Percentiles rank a stretch among this genome's conserved stretches.
Evolutionary conservation across 2,113 vertebrate species (phyloP).

Genomic region (Acanthochromis polyacanthus): DNA sequence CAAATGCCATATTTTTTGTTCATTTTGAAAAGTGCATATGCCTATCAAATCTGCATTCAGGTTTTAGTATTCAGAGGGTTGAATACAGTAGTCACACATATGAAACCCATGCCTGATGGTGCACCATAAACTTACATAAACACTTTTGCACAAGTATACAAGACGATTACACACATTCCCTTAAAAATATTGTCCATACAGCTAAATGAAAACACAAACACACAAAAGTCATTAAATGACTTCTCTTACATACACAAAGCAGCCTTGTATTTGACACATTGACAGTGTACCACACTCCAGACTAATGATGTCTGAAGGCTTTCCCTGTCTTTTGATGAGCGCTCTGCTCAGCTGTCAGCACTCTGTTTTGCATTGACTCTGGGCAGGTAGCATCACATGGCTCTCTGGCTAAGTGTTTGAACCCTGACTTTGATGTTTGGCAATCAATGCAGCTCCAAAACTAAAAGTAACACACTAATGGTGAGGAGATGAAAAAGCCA

Average conservation of each 20-base stretch:
- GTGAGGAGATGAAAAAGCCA: constrained; percentile 65
- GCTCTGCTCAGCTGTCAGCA: constrained; percentile 39
- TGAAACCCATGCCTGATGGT: no score
- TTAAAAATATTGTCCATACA: no score
- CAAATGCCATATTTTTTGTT: no score
- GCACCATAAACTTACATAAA: no score
- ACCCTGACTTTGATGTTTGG: constrained; percentile 71
- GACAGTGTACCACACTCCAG: constrained; percentile 30
- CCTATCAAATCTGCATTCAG: no score
- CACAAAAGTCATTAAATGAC: constrained; percentile 74
- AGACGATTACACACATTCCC: no score
- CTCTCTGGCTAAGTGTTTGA: constrained; percentile 58
- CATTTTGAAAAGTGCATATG: no score
- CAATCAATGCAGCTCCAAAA: constrained; percentile 63
- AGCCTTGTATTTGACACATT: constrained; percentile 10
- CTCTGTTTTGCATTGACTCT: constrained; percentile 61
- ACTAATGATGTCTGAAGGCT: constrained; percentile 74
- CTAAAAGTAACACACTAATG: constrained; percentile 71
- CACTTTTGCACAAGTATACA: no score
- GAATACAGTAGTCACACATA: no score
- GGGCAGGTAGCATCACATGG: constrained; percentile 70
- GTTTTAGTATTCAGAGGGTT: no score
- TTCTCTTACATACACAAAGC: background rate
- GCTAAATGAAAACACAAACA: constrained; percentile 1
- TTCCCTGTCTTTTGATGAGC: constrained; percentile 66